Evolutionary conservation across 2,113 vertebrate genomes (phyloP).

Genomic region (Ginglymostoma cirratum): DNA sequence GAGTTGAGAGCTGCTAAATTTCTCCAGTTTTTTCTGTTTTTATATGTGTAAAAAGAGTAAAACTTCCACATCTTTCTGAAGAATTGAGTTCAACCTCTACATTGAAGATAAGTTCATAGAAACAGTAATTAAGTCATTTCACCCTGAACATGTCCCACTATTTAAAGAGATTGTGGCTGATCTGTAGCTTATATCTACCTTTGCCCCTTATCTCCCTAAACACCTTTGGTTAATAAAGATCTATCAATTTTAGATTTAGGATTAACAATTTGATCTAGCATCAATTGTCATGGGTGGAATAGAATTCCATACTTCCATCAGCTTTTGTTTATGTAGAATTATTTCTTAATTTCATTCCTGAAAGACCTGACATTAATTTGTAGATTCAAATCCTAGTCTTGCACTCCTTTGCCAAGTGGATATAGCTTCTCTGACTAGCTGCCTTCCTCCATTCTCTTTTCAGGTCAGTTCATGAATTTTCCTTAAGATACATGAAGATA

Average conservation of each 20-base stretch:
- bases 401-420: not conserved
- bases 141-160: not conserved
- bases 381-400: not conserved
- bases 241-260: not conserved
- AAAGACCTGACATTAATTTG: not conserved
- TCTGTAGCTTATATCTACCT: no score
- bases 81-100: not conserved
- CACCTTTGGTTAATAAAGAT: not conserved
- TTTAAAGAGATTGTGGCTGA: not conserved
- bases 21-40: no score
- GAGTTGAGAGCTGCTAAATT: no score
- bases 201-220: no score
- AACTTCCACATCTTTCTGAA: not conserved
- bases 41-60: no score
- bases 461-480: not conserved
- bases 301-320: not conserved
- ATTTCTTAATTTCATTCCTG: not conserved
- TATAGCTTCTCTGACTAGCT: no score
- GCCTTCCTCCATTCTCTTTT: not conserved
- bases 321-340: not conserved
- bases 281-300: no score
- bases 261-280: not conserved
- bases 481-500: not conserved
- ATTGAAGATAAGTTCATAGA: not conserved
- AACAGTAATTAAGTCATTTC: not conserved